A percentile compares a stretch with the other conserved stretches of the same genome.
Conservation (phyloP, 2,797 vertebrate species). For the Oryzias dopingdopingensis region DNA sequence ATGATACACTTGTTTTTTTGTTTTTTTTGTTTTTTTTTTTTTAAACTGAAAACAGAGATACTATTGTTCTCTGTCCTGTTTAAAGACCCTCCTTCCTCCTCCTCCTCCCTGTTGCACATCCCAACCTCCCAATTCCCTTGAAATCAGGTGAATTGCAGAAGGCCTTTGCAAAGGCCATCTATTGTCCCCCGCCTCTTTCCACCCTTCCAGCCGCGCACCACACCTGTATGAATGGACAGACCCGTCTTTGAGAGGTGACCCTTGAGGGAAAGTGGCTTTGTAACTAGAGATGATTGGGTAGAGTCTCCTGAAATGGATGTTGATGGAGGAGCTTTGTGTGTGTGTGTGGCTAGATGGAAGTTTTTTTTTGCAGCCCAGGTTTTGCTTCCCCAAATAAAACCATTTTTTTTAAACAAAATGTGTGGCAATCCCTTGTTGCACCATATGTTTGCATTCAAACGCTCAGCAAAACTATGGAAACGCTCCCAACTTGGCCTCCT, state of each 20-base stretch:
- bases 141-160: conserved; percentile 62
- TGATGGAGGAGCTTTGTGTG: conserved; percentile 41
- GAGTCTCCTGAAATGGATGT: conserved; percentile 48
- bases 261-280: conserved; percentile 52
- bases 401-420: conserved; percentile 17
- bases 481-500: conserved; percentile 30
- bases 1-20: conserved; percentile 36
- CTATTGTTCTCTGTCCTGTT: conserved; percentile 59
- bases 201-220: conserved; percentile 26
- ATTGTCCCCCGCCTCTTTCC: conserved; percentile 45
- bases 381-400: not conserved
- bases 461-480: not conserved
- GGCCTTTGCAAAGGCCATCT: conserved; percentile 50
- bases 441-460: conserved; percentile 7
- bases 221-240: conserved; percentile 68
- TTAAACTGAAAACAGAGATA: conserved; percentile 54
- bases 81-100: conserved; percentile 37
- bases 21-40: too few relatives aligned
- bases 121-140: conserved; percentile 9
- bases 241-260: conserved; percentile 56
- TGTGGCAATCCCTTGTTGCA: conserved; percentile 17
- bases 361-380: conserved; percentile 9
- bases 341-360: conserved; percentile 13
- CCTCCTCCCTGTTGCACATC: conserved; percentile 10
- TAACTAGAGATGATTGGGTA: conserved; percentile 65